phyloP scores from a whole-genome alignment of 2,888 invertebrate genomes.

The Amaurobius ferox region DNA sequence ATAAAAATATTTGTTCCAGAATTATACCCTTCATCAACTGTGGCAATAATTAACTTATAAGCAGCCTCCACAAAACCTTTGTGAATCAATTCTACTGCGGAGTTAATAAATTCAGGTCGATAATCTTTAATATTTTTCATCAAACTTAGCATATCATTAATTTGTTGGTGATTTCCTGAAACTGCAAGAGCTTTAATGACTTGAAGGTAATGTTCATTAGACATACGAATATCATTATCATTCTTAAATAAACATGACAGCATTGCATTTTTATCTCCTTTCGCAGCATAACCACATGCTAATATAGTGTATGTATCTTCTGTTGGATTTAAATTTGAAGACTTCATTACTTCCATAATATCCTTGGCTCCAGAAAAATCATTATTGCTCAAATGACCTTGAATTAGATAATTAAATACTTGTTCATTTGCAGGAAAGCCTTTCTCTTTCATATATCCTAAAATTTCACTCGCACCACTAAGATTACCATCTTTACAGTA shows the following conservation, averaged over 20 bases:
- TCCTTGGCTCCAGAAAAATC: neutral
- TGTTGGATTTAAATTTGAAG: neutral
- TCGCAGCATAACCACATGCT: slow-evolving; percentile 24
- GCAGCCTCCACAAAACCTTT: neutral
- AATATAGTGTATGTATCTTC: slow-evolving; percentile 11
- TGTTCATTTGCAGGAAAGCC: neutral
- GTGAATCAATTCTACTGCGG: neutral
- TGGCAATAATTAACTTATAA: neutral
- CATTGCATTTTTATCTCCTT: neutral
- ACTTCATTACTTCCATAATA: slow-evolving; percentile 21
- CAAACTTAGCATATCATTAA: neutral
- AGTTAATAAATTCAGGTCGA: neutral
- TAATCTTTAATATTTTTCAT: neutral
- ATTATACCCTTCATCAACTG: no score
- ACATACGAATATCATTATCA: neutral
- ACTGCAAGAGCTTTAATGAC: neutral
- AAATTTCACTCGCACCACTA: slow-evolving; percentile 23
- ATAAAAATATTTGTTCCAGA: neutral
- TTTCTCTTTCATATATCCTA: slow-evolving; percentile 22
- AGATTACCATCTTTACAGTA: slow-evolving; percentile 31
- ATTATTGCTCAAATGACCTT: neutral
- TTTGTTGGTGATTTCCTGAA: neutral
- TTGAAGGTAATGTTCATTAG: neutral
- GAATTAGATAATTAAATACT: slow-evolving; percentile 21
- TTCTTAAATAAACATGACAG: neutral